These are phyloP conservation scores for Cuculus canorus DNA, from an alignment of 2,797 vertebrate genomes.

Conservation along the genomic window DNA sequence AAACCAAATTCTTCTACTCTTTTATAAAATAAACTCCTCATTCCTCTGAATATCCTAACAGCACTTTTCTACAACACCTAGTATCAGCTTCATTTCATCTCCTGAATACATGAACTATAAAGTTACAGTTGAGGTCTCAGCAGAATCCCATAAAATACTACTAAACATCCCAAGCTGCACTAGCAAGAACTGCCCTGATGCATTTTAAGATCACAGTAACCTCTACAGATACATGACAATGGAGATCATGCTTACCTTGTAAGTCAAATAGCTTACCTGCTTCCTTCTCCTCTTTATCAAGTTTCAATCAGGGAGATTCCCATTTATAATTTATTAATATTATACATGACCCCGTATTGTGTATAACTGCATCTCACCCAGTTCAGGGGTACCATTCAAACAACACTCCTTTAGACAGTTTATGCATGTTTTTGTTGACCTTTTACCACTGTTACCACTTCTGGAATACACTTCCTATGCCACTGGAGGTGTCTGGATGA, in stretches of 20 bases:
- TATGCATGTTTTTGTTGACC: neutral
- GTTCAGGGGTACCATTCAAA: neutral
- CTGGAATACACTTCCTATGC: neutral
- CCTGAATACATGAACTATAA: neutral
- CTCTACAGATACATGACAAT: neutral
- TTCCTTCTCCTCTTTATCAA: neutral
- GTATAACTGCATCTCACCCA: neutral
- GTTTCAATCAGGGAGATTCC: slow-evolving; percentile 2
- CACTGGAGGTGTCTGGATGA: neutral
- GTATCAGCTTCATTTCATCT: neutral
- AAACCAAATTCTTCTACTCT: neutral
- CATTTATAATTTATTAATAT: slow-evolving; percentile 22
- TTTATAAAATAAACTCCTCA: neutral
- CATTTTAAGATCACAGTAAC: neutral
- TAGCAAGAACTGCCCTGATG: neutral
- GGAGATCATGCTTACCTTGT: neutral
- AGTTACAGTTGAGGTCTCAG: neutral
- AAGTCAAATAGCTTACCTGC: neutral
- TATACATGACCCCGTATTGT: neutral
- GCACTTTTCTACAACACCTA: neutral
- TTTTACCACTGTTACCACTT: neutral
- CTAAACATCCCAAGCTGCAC: neutral
- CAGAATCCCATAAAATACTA: slow-evolving; percentile 5
- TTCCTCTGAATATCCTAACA: neutral
- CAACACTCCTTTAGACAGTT: neutral